phyloP scores from a whole-genome alignment of 2,888 invertebrate species.

The Pedicia rivosa region DNA sequence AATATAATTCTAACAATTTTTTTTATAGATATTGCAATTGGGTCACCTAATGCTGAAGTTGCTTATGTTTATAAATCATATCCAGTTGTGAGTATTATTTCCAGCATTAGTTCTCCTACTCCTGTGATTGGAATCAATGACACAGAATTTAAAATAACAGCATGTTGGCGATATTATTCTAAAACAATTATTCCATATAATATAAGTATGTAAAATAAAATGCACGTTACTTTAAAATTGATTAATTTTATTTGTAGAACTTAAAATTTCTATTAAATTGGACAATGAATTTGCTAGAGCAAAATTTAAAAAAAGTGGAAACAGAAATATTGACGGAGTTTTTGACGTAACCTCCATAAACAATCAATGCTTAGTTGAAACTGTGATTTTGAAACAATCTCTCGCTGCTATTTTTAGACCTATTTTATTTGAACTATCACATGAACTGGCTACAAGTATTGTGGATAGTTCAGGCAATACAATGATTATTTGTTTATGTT shows the following conservation, averaged over 20 bases:
- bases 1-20: background rate
- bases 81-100: slow-evolving; percentile 14
- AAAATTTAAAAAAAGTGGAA: background rate
- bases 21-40: slow-evolving; percentile 15
- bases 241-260: no score
- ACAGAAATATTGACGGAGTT: no score
- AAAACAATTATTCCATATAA: background rate
- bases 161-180: background rate
- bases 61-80: slow-evolving; percentile 18
- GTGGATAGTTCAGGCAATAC: background rate
- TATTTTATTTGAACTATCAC: background rate
- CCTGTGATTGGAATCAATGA: background rate
- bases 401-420: background rate
- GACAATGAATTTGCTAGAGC: slow-evolving; percentile 1
- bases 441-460: slow-evolving; percentile 1
- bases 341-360: no score
- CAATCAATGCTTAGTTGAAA: no score
- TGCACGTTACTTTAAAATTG: no score
- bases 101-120: slow-evolving; percentile 4
- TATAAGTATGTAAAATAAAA: no score
- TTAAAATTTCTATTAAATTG: slow-evolving; percentile 1
- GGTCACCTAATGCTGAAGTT: slow-evolving; percentile 19
- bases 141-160: background rate
- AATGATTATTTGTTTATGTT: background rate
- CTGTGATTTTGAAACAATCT: no score